A percentile compares a stretch with the other conserved stretches of the same genome.
Evolutionary conservation across 2,888 invertebrate species (phyloP).

Genomic region (Podabrus alpinus): DNA sequence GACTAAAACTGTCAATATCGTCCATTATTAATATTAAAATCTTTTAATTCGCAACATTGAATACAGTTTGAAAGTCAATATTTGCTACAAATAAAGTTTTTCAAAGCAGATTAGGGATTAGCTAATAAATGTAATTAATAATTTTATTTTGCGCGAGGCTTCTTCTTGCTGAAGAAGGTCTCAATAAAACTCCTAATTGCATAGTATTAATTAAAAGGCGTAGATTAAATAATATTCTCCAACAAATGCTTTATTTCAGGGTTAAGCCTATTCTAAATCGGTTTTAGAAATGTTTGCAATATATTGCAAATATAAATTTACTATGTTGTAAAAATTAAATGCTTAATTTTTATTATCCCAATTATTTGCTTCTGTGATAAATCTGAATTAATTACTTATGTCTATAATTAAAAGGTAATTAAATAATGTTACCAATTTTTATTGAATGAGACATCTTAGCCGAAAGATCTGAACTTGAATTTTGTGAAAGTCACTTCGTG

Average conservation of each 20-base stretch:
- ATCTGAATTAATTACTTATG: neutral
- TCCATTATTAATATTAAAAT: neutral
- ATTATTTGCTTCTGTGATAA: neutral
- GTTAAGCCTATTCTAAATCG: neutral
- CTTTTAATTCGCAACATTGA: neutral
- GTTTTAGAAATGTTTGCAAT: neutral
- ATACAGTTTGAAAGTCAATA: neutral
- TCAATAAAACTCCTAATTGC: neutral
- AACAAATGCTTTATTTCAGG: neutral
- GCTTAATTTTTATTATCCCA: neutral
- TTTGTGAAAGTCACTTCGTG: neutral
- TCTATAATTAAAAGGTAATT: neutral
- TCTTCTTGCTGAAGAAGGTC: neutral
- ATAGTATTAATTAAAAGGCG: neutral
- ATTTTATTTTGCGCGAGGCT: neutral
- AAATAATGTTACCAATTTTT: neutral
- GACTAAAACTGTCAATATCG: neutral
- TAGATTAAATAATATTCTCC: neutral
- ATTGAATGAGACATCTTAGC: neutral
- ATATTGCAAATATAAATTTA: neutral
- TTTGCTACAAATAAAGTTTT: neutral
- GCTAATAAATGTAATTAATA: neutral
- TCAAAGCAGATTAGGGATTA: neutral
- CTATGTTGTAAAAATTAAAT: neutral
- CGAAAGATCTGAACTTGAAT: neutral